Percentiles rank a stretch among this genome's conserved stretches.
phyloP scores from a whole-genome alignment of 2,888 invertebrate species.

The Scaptomyza cyrtandrae region DNA sequence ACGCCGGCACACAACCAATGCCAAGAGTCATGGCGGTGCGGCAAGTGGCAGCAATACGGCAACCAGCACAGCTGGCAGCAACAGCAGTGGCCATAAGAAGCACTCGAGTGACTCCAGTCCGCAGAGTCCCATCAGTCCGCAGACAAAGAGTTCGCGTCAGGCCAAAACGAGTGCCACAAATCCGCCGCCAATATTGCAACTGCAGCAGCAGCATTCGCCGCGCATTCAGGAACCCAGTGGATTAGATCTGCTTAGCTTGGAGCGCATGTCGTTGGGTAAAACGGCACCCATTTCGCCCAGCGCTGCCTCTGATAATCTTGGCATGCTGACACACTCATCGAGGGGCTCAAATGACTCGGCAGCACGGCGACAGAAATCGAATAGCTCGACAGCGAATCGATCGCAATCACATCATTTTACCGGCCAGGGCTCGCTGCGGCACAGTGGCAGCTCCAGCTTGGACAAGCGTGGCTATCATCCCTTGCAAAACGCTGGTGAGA shows the following conservation, averaged over 20 bases:
- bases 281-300: conserved; percentile 75
- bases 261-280: conserved; percentile 73
- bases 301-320: conserved; percentile 79
- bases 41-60: conserved; percentile 70
- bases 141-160: conserved; percentile 70
- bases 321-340: conserved; percentile 81
- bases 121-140: conserved; percentile 87
- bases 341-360: conserved; percentile 80
- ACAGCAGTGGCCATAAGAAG: conserved; percentile 80
- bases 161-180: conserved; percentile 70
- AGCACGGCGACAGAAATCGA: conserved; percentile 65
- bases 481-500: conserved; percentile 61
- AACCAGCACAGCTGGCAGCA: conserved; percentile 73
- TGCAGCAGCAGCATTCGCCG: conserved; percentile 67
- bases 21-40: conserved; percentile 66
- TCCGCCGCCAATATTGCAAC: conserved; percentile 41
- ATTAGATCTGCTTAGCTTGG: conserved; percentile 77
- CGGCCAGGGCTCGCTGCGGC: conserved; percentile 68
- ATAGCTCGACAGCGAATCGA: conserved; percentile 70
- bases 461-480: conserved; percentile 74
- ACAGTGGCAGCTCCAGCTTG: conserved; percentile 78
- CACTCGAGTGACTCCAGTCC: conserved; percentile 87
- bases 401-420: conserved; percentile 60
- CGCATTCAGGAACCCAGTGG: conserved; percentile 70
- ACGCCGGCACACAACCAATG: conserved; percentile 84